phyloP scores from a whole-genome alignment of 2,888 invertebrate species.

The Drosophila kanekoi region DNA sequence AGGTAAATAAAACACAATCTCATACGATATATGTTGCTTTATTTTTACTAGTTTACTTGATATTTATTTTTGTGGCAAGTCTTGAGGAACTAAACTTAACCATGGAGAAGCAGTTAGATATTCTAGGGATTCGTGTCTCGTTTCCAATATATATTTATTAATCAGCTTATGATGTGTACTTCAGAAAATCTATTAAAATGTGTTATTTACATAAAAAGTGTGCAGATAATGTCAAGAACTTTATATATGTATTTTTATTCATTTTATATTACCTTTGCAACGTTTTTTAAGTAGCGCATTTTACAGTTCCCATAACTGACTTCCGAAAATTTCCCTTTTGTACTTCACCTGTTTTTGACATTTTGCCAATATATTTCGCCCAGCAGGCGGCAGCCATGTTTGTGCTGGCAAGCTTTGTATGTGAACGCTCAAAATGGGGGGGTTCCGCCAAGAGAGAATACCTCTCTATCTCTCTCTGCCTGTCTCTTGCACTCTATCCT shows the following conservation, averaged over 20 bases:
- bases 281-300: slow-evolving; percentile 27
- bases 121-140: too few species aligned
- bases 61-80: too few species aligned
- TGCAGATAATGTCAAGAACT: too few species aligned
- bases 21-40: too few species aligned
- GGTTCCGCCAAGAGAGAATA: neutral
- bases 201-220: too few species aligned
- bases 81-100: too few species aligned
- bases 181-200: too few species aligned
- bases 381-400: slow-evolving; percentile 72
- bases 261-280: neutral
- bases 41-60: too few species aligned
- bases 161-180: too few species aligned
- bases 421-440: neutral
- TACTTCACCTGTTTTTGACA: slow-evolving; percentile 80
- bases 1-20: too few species aligned
- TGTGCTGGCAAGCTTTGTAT: slow-evolving; percentile 18
- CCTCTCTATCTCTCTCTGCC: neutral
- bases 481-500: slow-evolving; percentile 1
- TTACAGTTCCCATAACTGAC: slow-evolving; percentile 1
- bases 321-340: neutral
- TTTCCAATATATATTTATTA: too few species aligned
- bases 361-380: slow-evolving; percentile 63
- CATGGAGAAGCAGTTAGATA: too few species aligned
- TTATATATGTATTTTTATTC: neutral